phyloP scores from a whole-genome alignment of 2,113 vertebrate genomes.

The Cromileptes altivelis region DNA sequence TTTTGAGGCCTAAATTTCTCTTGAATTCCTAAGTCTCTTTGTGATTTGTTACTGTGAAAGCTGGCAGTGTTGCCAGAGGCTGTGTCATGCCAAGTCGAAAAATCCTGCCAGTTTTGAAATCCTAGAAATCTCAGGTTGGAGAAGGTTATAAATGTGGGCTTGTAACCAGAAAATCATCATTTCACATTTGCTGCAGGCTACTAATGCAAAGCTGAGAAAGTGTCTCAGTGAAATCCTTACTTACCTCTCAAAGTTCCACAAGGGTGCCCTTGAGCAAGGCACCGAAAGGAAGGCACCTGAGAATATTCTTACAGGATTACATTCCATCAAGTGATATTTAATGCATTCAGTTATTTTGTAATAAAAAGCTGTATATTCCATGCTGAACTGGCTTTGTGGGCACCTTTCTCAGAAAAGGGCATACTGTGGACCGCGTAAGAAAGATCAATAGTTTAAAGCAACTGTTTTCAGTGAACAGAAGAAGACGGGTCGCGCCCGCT shows the following conservation, averaged over 20 bases:
- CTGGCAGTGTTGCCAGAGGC: conserved; percentile 40
- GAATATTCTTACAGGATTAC: conserved; percentile 1
- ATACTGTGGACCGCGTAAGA: not conserved
- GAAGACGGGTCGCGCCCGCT: not conserved
- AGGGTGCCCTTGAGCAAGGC: conserved; percentile 27
- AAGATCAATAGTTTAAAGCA: conserved; percentile 31
- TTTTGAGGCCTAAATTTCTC: conserved; percentile 22
- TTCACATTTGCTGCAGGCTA: conserved; percentile 35
- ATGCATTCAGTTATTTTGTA: not conserved
- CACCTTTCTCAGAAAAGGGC: not conserved
- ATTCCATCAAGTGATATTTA: not conserved
- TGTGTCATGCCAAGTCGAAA: conserved; percentile 43
- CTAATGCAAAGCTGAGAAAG: conserved; percentile 48
- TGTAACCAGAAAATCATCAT: conserved; percentile 39
- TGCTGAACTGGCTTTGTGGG: too few relatives aligned
- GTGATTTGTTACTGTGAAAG: conserved; percentile 47
- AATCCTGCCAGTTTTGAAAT: conserved; percentile 54
- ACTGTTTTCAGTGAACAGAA: not conserved
- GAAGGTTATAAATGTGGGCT: conserved; percentile 61
- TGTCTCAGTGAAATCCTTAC: conserved; percentile 34
- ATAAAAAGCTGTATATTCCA: not conserved
- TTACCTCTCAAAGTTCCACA: conserved; percentile 12
- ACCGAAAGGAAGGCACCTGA: not conserved
- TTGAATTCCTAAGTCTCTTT: conserved; percentile 17
- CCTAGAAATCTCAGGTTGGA: conserved; percentile 52